A percentile compares a stretch with the other conserved stretches of the same genome.
Evolutionary conservation across 2,888 invertebrate genomes (phyloP).

Genomic region (Sinotaia quadrata): DNA sequence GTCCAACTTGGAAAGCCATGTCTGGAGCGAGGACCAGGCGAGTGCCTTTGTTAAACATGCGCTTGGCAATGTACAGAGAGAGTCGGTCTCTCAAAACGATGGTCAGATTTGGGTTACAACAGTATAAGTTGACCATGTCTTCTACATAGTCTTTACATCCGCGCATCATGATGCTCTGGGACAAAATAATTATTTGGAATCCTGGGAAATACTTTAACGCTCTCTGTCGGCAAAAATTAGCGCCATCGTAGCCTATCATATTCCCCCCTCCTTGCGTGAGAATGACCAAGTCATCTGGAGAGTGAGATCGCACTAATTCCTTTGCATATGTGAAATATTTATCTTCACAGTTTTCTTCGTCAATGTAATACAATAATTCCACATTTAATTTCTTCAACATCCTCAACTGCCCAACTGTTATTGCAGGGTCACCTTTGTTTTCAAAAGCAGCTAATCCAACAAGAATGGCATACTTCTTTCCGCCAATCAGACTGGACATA

Average conservation of each 20-base stretch:
- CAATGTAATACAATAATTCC: constrained; percentile 34
- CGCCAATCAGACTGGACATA: constrained; percentile 23
- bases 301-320: background rate
- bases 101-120: constrained; percentile 26
- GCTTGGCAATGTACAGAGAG: constrained; percentile 19
- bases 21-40: constrained; percentile 36
- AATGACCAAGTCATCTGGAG: constrained; percentile 33
- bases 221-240: constrained; percentile 13
- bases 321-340: constrained; percentile 11
- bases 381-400: constrained; percentile 28
- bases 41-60: constrained; percentile 23
- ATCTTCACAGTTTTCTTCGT: constrained; percentile 15
- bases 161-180: constrained; percentile 31
- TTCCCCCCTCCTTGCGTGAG: constrained; percentile 46
- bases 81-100: constrained; percentile 31
- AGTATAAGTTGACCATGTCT: constrained; percentile 13
- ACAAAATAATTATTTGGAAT: constrained; percentile 29
- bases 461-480: constrained; percentile 37
- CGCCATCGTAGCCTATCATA: constrained; percentile 28
- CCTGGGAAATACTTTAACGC: constrained; percentile 22
- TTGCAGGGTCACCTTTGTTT: constrained; percentile 45
- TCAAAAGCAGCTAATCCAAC: constrained; percentile 38
- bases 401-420: constrained; percentile 36
- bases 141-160: background rate
- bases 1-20: constrained; percentile 37